Percentiles rank a stretch among this genome's conserved stretches.
These are phyloP conservation scores for Archegozetes longisetosus DNA, from an alignment of 1,140 invertebrate species.

Conservation along the genomic window DNA sequence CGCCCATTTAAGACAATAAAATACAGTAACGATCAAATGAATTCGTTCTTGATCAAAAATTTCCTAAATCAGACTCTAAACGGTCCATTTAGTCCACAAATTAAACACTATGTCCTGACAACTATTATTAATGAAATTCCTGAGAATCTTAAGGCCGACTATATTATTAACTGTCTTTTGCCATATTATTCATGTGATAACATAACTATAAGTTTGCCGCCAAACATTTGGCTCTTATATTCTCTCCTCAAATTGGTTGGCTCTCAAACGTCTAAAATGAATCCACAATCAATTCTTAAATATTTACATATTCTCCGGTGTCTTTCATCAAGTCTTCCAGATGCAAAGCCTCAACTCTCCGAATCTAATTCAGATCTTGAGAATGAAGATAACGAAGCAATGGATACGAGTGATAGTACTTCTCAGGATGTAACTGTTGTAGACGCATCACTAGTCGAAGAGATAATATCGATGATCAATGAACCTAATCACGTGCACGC, in stretches of 20 bases:
- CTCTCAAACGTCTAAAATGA: constrained; percentile 1
- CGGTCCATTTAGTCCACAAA: constrained; percentile 1
- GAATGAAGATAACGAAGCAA: constrained; percentile 24
- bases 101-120: background rate
- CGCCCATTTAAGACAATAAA: constrained; percentile 40
- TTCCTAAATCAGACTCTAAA: constrained; percentile 4
- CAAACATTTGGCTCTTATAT: constrained; percentile 36
- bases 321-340: constrained; percentile 31
- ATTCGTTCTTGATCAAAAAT: background rate
- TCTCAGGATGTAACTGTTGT: constrained; percentile 13
- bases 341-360: constrained; percentile 12
- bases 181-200: constrained; percentile 20
- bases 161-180: background rate
- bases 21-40: constrained; percentile 1
- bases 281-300: background rate
- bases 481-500: constrained; percentile 43
- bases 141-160: constrained; percentile 2
- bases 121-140: constrained; percentile 3
- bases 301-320: constrained; percentile 10
- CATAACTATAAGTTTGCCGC: constrained; percentile 23
- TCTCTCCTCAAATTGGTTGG: constrained; percentile 31
- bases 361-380: constrained; percentile 28
- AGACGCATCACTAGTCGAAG: constrained; percentile 21
- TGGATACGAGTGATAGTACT: constrained; percentile 9
- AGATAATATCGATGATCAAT: constrained; percentile 44